A percentile compares a stretch with the other conserved stretches of the same genome.
Conservation (phyloP, 2,113 vertebrate genomes). For the Amblyornis subalaris region DNA sequence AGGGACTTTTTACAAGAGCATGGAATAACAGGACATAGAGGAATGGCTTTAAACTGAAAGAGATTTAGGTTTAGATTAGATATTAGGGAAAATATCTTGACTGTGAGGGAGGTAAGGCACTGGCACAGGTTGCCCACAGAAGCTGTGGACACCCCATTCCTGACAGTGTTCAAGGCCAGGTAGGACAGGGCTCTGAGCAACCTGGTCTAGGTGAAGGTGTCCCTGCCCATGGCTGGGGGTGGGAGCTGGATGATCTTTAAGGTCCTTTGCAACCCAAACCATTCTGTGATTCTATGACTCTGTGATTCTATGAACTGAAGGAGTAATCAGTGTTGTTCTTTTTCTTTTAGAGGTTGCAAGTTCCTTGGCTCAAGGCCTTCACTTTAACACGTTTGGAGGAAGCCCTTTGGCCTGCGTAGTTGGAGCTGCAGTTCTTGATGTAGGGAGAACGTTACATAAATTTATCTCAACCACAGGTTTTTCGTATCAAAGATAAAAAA, state of each 20-base stretch:
- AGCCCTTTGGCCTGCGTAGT: conserved; percentile 82
- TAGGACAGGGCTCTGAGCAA: not conserved
- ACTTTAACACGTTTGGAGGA: conserved; percentile 93
- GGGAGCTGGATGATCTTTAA: not conserved
- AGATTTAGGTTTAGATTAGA: not conserved
- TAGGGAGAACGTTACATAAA: conserved; percentile 37
- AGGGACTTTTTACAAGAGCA: not conserved
- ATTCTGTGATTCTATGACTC: not conserved
- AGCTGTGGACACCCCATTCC: not conserved
- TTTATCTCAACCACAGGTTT: not conserved
- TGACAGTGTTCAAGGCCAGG: not conserved
- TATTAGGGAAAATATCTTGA: not conserved
- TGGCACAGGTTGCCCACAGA: not conserved
- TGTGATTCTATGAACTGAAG: not conserved
- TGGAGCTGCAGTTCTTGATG: conserved; percentile 87
- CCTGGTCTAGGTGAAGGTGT: fast-evolving
- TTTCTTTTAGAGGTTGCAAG: conserved; percentile 81
- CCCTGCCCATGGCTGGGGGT: fast-evolving
- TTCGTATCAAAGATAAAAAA: not conserved
- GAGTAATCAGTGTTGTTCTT: not conserved
- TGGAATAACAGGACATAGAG: not conserved
- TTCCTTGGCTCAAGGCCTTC: conserved; percentile 71
- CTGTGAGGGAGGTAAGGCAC: not conserved
- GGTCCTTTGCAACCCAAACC: not conserved
- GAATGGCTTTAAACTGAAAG: not conserved